Base-by-base conservation (phyloP, 2,113 vertebrate genomes). In the Spea bombifrons region DNA sequence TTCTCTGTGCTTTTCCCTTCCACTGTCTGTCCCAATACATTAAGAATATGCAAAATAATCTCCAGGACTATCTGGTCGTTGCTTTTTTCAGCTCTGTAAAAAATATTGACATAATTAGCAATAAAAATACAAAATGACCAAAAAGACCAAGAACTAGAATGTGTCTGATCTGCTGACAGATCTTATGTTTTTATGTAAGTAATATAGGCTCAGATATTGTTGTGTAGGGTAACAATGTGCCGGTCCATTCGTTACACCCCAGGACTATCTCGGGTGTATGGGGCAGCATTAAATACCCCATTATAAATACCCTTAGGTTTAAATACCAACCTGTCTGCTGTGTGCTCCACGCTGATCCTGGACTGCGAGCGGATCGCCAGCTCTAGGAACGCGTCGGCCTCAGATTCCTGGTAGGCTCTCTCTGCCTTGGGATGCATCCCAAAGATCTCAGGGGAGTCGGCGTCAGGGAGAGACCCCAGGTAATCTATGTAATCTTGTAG, bases 381-480 rank as follows among this genome's bases (percentile, higher is more conserved):
- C 4, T 86, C 78, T 5, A 85, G 6, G 66, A 89, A 80, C 0
- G 16, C 5, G 63, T 83, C 74, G 17, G 81, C 69, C 48, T 86
- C 83, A 45, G 45, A 73, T 64, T 82, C 80, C 17, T 76, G 73
- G 68, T 47, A 76, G 16, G 57, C 57, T 64, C 64, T 66, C 45
- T 78, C 76, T 61, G 87, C 86, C 46, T 82, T 80, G 0, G 81
- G 81, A 69, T 90, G 86, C 75, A 90, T 76, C 9, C 87, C 87
- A 47, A 89, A 77, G 13, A 88, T 52, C 71, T 87, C 87, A 0
- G 87, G 83, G 12, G 83, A 53, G 55, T 89, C 89, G 0, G 76
- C 76, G 0, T 88, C 88, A 0, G 90, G 88, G 3, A 90, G 76
- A 7, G 85, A 78, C 46, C 83, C 84, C 71, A 88, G 73, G 0